These are phyloP conservation scores for Cryptus viduatorius DNA, from an alignment of 2,888 invertebrate genomes.

Conservation along the genomic window DNA sequence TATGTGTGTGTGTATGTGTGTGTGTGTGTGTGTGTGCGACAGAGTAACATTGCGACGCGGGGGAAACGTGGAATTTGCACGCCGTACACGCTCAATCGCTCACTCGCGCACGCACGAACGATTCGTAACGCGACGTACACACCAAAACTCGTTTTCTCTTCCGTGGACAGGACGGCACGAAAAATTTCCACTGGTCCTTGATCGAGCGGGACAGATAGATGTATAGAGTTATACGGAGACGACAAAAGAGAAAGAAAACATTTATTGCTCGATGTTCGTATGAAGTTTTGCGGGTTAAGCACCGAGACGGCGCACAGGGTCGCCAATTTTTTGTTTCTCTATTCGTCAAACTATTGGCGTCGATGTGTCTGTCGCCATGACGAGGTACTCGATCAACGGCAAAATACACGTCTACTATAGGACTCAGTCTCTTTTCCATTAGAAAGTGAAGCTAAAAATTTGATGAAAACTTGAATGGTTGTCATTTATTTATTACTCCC, in stretches of 20 bases:
- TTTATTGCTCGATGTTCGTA: slow-evolving; percentile 53
- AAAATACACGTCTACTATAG: not conserved
- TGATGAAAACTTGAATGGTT: not conserved
- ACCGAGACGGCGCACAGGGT: slow-evolving; percentile 72
- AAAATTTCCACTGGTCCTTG: slow-evolving; percentile 80
- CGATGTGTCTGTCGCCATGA: not conserved
- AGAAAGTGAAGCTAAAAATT: not conserved
- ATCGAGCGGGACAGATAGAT: slow-evolving; percentile 63
- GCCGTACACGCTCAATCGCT: slow-evolving; percentile 64
- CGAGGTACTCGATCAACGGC: not conserved
- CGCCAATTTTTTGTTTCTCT: slow-evolving; percentile 54
- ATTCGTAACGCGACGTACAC: slow-evolving; percentile 69
- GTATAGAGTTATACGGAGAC: slow-evolving; percentile 7
- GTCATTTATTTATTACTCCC: not conserved
- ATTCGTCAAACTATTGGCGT: not conserved
- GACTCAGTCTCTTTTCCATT: not conserved
- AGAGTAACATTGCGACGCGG: slow-evolving; percentile 38
- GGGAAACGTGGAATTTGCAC: slow-evolving; percentile 58
- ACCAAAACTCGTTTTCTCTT: slow-evolving; percentile 74
- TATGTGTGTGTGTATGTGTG: too few species aligned
- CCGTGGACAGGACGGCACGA: slow-evolving; percentile 65
- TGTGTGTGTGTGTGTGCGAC: not conserved
- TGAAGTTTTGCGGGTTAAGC: slow-evolving; percentile 71
- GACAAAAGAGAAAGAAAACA: slow-evolving; percentile 35
- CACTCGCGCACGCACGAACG: slow-evolving; percentile 57